Base-by-base conservation (phyloP, 2,113 vertebrate genomes). In the Hyperoodon ampullatus region DNA sequence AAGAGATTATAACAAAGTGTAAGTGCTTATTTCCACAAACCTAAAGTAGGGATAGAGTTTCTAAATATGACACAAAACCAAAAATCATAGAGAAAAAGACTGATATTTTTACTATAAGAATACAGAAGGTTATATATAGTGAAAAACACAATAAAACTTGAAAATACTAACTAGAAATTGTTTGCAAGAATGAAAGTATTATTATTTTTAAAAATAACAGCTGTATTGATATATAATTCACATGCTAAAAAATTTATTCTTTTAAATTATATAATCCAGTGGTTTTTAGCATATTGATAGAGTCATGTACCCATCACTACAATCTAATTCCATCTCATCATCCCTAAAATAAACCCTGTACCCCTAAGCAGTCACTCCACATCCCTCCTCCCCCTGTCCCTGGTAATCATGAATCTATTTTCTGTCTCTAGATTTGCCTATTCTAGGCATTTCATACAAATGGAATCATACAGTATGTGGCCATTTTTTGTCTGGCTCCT, bases 121-220 rank as follows among this genome's bases (percentile, higher is more conserved):
- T 72, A 42, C n/a, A 61, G 91, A 94, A 26, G 42, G 33, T 24
- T 81, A 55, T 93, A 53, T 9, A 65, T 2, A 50, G 42, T 53
- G n/a, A 33, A 91, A 93, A 87, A 44, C 53, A 89, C 53, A 92
- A 95, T 68, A 90, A 92, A 88, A 55, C 33, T 35, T 74, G 42
- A 61, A 58, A 58, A 19, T 14, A 75, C 6, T 35, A 60, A 47
- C 23, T 84, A 35, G 72, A 94, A 92, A 42, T 21, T 4, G 35
- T 68, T 50, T 82, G 24, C 47, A 91, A 72, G 30, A 88, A 47
- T 26, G 35, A 65, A 94, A 87, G 35, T 28, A 26, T 9, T 88
- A 68, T 68, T 24, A 58, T 42, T 28, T 8, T 72, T 58, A 33
- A 1, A 18, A 26, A n/a, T 58, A 90, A 53, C 14, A 68, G 24